Percentiles rank a stretch among this genome's conserved stretches.
Conservation (phyloP, 2,888 invertebrate species). For the Allophyes oxyacanthae region DNA sequence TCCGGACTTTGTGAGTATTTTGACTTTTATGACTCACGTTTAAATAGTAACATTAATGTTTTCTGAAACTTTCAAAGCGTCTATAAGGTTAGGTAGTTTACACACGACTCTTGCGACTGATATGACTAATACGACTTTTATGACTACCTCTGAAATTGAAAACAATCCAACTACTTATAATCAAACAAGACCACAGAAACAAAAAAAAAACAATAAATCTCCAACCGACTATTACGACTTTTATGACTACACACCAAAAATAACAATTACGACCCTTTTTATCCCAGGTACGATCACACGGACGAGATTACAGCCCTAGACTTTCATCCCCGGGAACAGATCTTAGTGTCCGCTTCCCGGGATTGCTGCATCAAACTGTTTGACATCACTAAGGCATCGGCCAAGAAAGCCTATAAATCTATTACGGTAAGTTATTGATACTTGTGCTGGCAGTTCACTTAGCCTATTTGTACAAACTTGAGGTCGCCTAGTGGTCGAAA, state of each 20-base stretch:
- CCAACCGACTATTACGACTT: background rate
- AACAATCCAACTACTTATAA: too few species aligned
- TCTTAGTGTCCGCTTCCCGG: slow-evolving; percentile 97
- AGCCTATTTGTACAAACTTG: too few species aligned
- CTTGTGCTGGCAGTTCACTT: background rate
- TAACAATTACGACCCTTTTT: background rate
- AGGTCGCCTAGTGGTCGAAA: too few species aligned
- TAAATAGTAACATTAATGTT: too few species aligned
- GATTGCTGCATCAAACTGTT: slow-evolving; percentile 99
- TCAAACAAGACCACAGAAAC: too few species aligned
- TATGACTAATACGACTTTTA: too few species aligned
- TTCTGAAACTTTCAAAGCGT: too few species aligned
- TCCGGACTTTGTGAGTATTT: slow-evolving; percentile 94
- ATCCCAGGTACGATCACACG: slow-evolving; percentile 94
- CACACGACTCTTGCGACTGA: too few species aligned
- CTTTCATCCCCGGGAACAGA: slow-evolving; percentile 98
- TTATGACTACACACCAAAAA: background rate
- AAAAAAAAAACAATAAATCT: too few species aligned
- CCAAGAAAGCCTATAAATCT: slow-evolving; percentile 98
- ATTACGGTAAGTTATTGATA: slow-evolving; percentile 91
- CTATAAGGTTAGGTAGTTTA: too few species aligned
- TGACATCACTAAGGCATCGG: slow-evolving; percentile 99
- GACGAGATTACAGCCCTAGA: slow-evolving; percentile 99
- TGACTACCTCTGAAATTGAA: too few species aligned
- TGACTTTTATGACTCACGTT: background rate